phyloP scores from a whole-genome alignment of 53 echinoderm and acorn worm species.

The Henricia sp. region DNA sequence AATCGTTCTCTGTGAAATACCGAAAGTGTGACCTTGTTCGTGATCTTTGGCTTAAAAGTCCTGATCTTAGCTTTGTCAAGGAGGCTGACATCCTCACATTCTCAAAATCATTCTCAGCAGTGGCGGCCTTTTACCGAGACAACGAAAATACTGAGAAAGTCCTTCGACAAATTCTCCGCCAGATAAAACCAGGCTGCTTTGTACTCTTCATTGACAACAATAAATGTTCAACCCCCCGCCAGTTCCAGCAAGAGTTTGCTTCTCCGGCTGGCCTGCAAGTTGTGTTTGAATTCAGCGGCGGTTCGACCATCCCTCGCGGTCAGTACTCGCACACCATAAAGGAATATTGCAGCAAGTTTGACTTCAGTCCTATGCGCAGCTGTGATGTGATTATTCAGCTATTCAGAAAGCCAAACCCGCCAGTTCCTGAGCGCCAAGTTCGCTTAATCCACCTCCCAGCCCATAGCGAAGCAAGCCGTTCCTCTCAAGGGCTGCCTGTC shows the following conservation, averaged over 20 bases:
- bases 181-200: constrained; percentile 22
- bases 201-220: constrained; percentile 46
- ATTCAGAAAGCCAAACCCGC: too few relatives aligned
- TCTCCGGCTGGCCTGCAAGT: constrained; percentile 5
- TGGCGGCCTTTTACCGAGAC: constrained; percentile 21
- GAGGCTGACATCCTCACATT: constrained; percentile 34
- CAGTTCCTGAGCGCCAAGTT: too few relatives aligned
- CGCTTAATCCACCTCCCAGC: too few relatives aligned
- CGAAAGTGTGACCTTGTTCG: constrained; percentile 24
- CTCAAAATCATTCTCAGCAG: constrained; percentile 39
- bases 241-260: constrained; percentile 26
- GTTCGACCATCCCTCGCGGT: not conserved
- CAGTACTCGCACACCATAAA: constrained; percentile 1
- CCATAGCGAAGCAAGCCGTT: too few relatives aligned
- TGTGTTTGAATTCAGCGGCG: constrained; percentile 4
- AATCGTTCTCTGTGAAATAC: constrained; percentile 16
- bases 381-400: constrained; percentile 38
- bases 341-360: constrained; percentile 4
- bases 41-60: not conserved
- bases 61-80: not conserved
- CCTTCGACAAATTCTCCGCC: constrained; percentile 11
- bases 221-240: not conserved
- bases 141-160: not conserved
- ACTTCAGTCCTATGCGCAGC: constrained; percentile 45
- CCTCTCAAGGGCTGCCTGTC: too few relatives aligned